These are phyloP conservation scores for Plutomurus gul DNA, from an alignment of 1,140 invertebrate species.

Conservation along the genomic window DNA sequence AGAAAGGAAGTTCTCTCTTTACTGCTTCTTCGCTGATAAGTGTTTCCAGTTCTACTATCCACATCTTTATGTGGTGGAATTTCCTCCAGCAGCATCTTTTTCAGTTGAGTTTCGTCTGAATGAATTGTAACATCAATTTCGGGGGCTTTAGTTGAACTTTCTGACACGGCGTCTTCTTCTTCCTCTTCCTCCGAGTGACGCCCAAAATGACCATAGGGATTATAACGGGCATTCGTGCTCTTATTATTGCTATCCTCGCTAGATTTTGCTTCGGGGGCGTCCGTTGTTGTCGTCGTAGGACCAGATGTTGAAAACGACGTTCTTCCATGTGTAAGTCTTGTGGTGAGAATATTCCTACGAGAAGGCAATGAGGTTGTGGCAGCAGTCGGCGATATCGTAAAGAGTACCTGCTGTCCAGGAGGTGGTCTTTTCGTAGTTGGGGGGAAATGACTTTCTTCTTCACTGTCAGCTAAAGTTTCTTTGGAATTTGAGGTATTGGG, in stretches of 20 bases:
- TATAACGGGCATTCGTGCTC: not conserved
- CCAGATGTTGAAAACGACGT: not conserved
- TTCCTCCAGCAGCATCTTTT: constrained; percentile 43
- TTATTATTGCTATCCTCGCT: not conserved
- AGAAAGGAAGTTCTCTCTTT: not conserved
- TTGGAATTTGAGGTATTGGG: not conserved
- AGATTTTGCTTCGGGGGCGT: not conserved
- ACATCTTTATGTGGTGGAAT: constrained; percentile 41
- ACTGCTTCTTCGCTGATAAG: constrained; percentile 1
- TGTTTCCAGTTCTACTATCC: not conserved
- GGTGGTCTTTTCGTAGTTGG: not conserved
- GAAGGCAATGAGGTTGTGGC: not conserved
- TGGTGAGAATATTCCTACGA: not conserved
- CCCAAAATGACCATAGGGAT: not conserved
- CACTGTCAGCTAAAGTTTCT: not conserved
- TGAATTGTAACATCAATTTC: not conserved
- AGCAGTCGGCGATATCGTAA: constrained; percentile 34
- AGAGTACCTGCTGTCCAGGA: constrained; percentile 34
- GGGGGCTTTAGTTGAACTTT: not conserved
- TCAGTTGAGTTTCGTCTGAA: constrained; percentile 34
- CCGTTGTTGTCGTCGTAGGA: not conserved
- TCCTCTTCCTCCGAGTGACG: constrained; percentile 1
- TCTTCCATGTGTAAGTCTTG: constrained; percentile 12
- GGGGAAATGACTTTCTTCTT: not conserved
- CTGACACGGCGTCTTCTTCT: not conserved